phyloP scores from a whole-genome alignment of 2,113 vertebrate genomes.

The Montifringilla adamsi region DNA sequence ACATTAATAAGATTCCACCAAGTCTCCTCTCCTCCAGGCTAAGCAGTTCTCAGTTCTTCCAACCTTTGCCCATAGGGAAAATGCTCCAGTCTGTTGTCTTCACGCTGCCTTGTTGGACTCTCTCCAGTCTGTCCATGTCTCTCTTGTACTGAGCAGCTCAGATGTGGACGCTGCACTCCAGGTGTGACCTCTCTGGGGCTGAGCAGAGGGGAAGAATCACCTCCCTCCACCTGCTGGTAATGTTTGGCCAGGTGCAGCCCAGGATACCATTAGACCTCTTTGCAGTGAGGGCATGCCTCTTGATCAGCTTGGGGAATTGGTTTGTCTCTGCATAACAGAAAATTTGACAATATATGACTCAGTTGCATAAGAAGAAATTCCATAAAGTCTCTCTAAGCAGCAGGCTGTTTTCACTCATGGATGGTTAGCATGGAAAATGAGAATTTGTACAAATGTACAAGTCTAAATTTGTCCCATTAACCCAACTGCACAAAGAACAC shows the following conservation, averaged over 20 bases:
- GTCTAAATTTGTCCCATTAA: background rate
- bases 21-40: background rate
- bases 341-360: background rate
- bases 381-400: background rate
- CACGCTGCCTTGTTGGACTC: background rate
- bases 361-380: background rate
- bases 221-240: accelerated
- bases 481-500: background rate
- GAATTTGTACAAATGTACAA: background rate
- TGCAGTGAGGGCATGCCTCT: background rate
- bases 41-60: background rate
- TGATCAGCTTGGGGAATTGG: background rate
- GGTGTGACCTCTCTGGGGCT: background rate
- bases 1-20: too few species aligned
- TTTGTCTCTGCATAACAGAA: background rate
- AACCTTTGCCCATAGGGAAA: background rate
- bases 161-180: background rate
- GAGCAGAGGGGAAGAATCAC: background rate
- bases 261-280: background rate
- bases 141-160: background rate
- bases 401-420: background rate
- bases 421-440: background rate
- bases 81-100: background rate
- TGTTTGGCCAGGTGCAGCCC: background rate
- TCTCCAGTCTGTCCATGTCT: background rate